Percentiles rank a stretch among this genome's conserved stretches.
These are phyloP conservation scores for Eriosoma lanigerum DNA, from an alignment of 1,140 invertebrate species.

Conservation along the genomic window DNA sequence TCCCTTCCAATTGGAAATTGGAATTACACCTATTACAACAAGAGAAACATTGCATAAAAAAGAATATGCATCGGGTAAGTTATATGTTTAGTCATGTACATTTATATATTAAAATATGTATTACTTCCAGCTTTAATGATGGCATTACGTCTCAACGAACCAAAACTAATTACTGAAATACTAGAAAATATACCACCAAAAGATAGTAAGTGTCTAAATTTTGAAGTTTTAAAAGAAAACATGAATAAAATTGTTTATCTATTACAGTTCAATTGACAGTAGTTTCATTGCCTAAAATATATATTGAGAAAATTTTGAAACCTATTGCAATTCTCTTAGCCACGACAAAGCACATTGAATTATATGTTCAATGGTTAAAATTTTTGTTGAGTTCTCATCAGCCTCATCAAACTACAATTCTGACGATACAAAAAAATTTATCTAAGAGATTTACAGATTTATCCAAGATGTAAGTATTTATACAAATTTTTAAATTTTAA, in stretches of 20 bases:
- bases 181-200: constrained; percentile 77
- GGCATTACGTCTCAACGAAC: constrained; percentile 85
- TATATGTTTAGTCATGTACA: background rate
- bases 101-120: constrained; percentile 37
- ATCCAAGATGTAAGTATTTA: constrained; percentile 76
- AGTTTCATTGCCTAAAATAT: constrained; percentile 70
- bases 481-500: too few relatives aligned
- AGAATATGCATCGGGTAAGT: constrained; percentile 66
- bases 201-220: constrained; percentile 67
- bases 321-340: constrained; percentile 74
- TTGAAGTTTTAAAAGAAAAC: constrained; percentile 9
- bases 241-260: constrained; percentile 51
- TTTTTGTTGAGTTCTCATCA: constrained; percentile 62
- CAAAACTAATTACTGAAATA: constrained; percentile 74
- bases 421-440: constrained; percentile 78
- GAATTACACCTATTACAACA: constrained; percentile 76
- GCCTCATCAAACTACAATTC: constrained; percentile 66
- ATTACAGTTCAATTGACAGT: constrained; percentile 75
- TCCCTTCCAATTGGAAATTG: constrained; percentile 80
- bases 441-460: constrained; percentile 78
- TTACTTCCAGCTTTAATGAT: constrained; percentile 73
- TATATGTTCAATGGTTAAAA: constrained; percentile 81
- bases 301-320: constrained; percentile 71
- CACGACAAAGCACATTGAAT: constrained; percentile 78
- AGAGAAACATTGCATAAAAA: constrained; percentile 65